A percentile compares a stretch with the other conserved stretches of the same genome.
Conservation (phyloP, 2,113 vertebrate genomes). For the Peromyscus californicus region DNA sequence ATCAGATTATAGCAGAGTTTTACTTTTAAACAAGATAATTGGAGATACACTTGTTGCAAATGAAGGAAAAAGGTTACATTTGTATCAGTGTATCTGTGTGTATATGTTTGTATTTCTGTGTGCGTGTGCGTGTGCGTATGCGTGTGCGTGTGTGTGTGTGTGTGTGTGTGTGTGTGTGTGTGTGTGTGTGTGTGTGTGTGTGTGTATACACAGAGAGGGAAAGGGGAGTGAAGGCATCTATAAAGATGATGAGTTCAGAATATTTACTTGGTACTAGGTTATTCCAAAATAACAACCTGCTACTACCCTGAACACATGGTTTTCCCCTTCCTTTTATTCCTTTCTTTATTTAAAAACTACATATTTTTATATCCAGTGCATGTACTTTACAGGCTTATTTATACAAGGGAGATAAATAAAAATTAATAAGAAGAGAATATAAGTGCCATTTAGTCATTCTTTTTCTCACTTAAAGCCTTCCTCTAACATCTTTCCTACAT, state of each 20-base stretch:
- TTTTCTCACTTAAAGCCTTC: neutral
- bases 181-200: neutral
- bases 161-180: neutral
- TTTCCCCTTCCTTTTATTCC: neutral
- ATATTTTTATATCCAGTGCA: neutral
- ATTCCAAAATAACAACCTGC: neutral
- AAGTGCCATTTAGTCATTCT: neutral
- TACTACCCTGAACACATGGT: neutral
- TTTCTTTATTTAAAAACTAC: neutral
- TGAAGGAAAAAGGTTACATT: neutral
- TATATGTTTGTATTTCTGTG: neutral
- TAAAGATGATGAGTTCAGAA: neutral
- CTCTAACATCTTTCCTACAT: neutral
- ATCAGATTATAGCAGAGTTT: neutral
- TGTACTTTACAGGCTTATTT: neutral
- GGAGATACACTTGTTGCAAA: neutral
- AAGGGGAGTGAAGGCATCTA: rapidly evolving
- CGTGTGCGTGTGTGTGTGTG: neutral
- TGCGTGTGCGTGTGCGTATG: too few species aligned
- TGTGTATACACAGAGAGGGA: rapidly evolving
- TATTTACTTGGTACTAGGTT: neutral
- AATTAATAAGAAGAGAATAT: neutral
- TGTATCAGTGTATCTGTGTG: neutral
- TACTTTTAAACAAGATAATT: neutral
- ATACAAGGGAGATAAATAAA: neutral